Evolutionary conservation across 37 sponge, comb jelly and placozoan species (phyloP).

Genomic region (Corticium candelabrum): DNA sequence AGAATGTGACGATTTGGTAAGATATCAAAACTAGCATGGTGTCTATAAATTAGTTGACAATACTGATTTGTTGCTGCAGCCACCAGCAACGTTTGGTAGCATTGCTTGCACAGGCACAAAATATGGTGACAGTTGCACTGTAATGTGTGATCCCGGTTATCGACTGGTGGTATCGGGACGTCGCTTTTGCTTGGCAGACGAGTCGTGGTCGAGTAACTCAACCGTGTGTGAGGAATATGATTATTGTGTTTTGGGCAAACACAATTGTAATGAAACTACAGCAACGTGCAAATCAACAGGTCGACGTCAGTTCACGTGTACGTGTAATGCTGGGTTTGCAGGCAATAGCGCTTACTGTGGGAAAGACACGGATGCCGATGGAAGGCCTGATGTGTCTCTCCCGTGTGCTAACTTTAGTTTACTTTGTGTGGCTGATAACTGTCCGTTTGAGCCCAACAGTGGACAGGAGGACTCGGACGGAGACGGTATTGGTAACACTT

Average conservation of each 20-base stretch:
- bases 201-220: not conserved
- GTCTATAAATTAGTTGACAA: not conserved
- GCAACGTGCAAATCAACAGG: not conserved
- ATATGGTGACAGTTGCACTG: not conserved
- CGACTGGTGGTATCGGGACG: not conserved
- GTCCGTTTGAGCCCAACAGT: conserved; percentile 16
- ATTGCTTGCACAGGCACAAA: not conserved
- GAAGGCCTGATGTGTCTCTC: not conserved
- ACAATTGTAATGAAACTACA: not conserved
- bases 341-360: conserved; percentile 2
- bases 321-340: conserved; percentile 8
- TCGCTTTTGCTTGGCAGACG: not conserved
- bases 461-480: conserved; percentile 11
- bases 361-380: not conserved
- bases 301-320: not conserved
- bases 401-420: not conserved
- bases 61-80: not conserved
- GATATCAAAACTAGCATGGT: not conserved
- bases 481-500: not conserved
- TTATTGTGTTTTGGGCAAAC: not conserved
- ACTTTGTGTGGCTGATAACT: conserved; percentile 28
- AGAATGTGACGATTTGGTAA: not conserved
- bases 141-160: not conserved
- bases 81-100: not conserved
- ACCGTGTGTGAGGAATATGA: not conserved